Evolutionary conservation across 2,797 vertebrate species (phyloP).

Genomic region (Eospalax fontanierii): DNA sequence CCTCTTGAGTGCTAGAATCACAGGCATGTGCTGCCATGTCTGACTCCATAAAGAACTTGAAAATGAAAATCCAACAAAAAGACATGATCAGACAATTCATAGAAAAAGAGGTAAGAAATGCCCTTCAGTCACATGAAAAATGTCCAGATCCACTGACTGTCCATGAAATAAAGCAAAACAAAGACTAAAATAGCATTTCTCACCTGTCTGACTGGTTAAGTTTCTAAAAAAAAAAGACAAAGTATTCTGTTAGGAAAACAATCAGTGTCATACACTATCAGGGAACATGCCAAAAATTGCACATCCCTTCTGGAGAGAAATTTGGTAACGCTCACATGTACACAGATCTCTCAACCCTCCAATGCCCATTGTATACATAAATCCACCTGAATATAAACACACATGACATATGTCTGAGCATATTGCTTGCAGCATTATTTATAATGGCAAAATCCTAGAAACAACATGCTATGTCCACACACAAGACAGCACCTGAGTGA

Average conservation of each 20-base stretch:
- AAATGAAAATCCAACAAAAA: not conserved
- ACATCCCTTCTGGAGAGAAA: not conserved
- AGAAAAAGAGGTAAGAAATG: not conserved
- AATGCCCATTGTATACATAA: not conserved
- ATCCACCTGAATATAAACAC: not conserved
- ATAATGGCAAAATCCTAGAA: not conserved
- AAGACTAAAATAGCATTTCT: not conserved
- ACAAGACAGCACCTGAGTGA: not conserved
- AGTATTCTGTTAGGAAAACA: not conserved
- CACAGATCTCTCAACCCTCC: too few species aligned
- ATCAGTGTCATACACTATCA: not conserved
- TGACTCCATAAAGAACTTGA: not conserved
- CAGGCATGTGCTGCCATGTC: too few species aligned
- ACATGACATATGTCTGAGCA: not conserved
- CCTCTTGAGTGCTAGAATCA: too few species aligned
- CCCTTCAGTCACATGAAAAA: not conserved
- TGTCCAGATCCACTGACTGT: not conserved
- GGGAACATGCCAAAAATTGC: not conserved
- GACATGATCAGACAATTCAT: not conserved
- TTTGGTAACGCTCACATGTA: not conserved
- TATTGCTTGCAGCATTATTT: not conserved
- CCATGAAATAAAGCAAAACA: conserved; percentile 24
- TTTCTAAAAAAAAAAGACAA: not conserved
- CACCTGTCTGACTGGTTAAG: not conserved
- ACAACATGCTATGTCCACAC: not conserved